These are phyloP conservation scores for Denticeps clupeoides DNA, from an alignment of 2,797 vertebrate genomes.

Conservation along the genomic window DNA sequence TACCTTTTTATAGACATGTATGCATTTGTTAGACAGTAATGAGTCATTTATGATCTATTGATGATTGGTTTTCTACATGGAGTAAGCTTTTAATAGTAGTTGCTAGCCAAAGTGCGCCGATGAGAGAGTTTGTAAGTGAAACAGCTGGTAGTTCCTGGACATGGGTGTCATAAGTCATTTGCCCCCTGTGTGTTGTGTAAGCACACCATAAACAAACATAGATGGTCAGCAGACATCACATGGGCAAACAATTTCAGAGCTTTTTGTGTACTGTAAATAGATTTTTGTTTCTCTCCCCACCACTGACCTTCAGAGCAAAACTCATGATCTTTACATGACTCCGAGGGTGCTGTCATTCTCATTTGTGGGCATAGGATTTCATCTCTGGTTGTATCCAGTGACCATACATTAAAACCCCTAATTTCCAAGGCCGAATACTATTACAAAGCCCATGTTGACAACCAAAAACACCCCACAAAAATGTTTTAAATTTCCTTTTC, in stretches of 20 bases:
- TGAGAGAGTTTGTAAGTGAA: neutral
- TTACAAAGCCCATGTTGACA: too few relatives aligned
- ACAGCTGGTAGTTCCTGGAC: slow-evolving; percentile 18
- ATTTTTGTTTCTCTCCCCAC: too few relatives aligned
- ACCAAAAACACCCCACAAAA: too few relatives aligned
- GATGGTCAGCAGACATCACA: slow-evolving; percentile 41
- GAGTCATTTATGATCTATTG: too few relatives aligned
- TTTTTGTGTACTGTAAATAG: slow-evolving; percentile 55
- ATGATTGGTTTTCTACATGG: too few relatives aligned
- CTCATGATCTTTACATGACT: slow-evolving; percentile 39
- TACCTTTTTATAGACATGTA: too few relatives aligned
- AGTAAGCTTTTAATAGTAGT: too few relatives aligned
- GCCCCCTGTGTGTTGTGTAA: slow-evolving; percentile 59
- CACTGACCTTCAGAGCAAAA: slow-evolving; percentile 51
- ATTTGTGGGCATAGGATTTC: slow-evolving; percentile 38
- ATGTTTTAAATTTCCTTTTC: too few relatives aligned
- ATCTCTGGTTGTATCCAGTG: too few relatives aligned
- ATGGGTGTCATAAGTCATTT: slow-evolving; percentile 41
- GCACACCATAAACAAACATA: slow-evolving; percentile 60
- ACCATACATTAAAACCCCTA: too few relatives aligned
- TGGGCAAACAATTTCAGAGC: slow-evolving; percentile 53
- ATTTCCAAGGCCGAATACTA: too few relatives aligned
- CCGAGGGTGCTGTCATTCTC: slow-evolving; percentile 32
- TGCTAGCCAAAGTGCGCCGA: neutral
- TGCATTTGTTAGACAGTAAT: too few relatives aligned